Evolutionary conservation across 2,797 vertebrate species (phyloP).

Genomic region (Tapera naevia): DNA sequence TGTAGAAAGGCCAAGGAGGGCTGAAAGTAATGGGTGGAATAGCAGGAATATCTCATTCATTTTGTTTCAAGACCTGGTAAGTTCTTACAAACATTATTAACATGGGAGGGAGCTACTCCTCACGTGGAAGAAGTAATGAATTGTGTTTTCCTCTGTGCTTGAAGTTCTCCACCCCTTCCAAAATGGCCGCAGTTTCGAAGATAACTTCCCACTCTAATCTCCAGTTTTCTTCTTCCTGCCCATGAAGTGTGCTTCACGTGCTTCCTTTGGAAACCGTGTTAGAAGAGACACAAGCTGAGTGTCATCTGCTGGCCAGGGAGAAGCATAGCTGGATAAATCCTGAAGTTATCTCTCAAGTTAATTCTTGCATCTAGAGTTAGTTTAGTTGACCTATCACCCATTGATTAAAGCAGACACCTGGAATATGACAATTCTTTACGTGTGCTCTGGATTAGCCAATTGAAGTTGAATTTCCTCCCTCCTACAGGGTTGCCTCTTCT

Average conservation of each 20-base stretch:
- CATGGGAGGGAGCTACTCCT: neutral
- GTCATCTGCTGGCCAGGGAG: neutral
- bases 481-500: neutral
- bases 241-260: neutral
- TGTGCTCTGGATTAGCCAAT: too few species aligned
- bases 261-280: neutral
- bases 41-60: neutral
- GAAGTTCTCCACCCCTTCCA: neutral
- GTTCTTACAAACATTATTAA: neutral
- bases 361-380: neutral
- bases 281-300: neutral
- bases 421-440: neutral
- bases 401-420: neutral
- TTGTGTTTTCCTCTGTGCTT: neutral
- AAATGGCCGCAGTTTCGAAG: neutral
- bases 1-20: neutral
- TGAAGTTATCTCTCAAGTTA: neutral
- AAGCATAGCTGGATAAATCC: neutral
- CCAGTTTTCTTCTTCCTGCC: neutral
- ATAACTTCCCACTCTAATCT: neutral
- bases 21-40: neutral
- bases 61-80: neutral
- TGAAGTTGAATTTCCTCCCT: neutral
- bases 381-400: neutral
- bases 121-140: neutral